Conservation (phyloP, 1,140 invertebrate genomes). For the Epicauta chinensis region DNA sequence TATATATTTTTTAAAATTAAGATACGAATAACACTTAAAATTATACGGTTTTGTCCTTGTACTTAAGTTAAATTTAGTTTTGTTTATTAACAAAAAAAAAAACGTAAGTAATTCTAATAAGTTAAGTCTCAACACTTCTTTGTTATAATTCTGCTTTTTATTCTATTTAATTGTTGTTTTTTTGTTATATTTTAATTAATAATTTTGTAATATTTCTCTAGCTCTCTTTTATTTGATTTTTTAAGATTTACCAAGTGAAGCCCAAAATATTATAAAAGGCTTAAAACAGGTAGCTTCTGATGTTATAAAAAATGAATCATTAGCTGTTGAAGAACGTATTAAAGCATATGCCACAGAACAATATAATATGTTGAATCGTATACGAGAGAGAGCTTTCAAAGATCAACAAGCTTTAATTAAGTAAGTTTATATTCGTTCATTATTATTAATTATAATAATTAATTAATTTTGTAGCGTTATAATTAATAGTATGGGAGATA, state of each 20-base stretch:
- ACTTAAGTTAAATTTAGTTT: too few relatives aligned
- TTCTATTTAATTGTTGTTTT: too few relatives aligned
- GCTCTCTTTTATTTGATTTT: neutral
- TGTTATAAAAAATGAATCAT: slow-evolving; percentile 44
- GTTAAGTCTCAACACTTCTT: too few relatives aligned
- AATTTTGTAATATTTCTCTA: too few relatives aligned
- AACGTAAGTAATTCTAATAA: too few relatives aligned
- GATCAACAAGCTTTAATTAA: slow-evolving; percentile 45
- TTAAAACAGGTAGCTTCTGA: slow-evolving; percentile 48
- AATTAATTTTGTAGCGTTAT: neutral
- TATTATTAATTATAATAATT: neutral
- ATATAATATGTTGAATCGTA: slow-evolving; percentile 46
- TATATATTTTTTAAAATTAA: too few relatives aligned
- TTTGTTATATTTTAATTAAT: too few relatives aligned
- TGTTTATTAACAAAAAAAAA: too few relatives aligned
- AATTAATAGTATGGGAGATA: neutral
- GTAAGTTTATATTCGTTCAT: slow-evolving; percentile 28
- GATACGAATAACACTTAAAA: too few relatives aligned
- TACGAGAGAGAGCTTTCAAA: slow-evolving; percentile 45
- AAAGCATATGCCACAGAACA: slow-evolving; percentile 47
- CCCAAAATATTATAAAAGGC: slow-evolving; percentile 40
- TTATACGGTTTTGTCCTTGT: too few relatives aligned
- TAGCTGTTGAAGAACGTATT: slow-evolving; percentile 47
- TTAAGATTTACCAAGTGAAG: slow-evolving; percentile 27
- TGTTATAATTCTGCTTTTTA: too few relatives aligned